phyloP scores from a whole-genome alignment of 2,113 vertebrate genomes.

The Gallinago media region DNA sequence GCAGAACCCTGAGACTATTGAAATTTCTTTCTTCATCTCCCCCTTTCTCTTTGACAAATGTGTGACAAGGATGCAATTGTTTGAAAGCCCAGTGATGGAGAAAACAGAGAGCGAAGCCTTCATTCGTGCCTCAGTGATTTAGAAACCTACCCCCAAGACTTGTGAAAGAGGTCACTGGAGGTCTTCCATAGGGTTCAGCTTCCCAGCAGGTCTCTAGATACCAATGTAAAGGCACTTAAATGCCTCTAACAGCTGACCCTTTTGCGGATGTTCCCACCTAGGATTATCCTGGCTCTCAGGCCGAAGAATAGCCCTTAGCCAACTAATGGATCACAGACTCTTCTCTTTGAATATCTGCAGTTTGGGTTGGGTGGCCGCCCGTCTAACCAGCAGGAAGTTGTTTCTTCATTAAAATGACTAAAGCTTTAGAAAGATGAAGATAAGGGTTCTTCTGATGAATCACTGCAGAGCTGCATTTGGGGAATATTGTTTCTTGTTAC shows the following conservation, averaged over 20 bases:
- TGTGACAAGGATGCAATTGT: slow-evolving; percentile 63
- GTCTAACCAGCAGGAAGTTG: slow-evolving; percentile 34
- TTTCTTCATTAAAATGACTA: slow-evolving; percentile 40
- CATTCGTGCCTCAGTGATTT: slow-evolving; percentile 48
- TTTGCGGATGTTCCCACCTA: slow-evolving; percentile 46
- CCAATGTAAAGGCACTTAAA: slow-evolving; percentile 37
- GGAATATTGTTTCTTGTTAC: background rate
- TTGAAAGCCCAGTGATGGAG: slow-evolving; percentile 8
- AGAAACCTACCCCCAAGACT: slow-evolving; percentile 36
- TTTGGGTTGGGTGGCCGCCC: background rate
- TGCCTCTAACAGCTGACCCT: slow-evolving; percentile 45
- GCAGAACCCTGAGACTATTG: slow-evolving; percentile 55
- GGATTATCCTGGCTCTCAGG: slow-evolving; percentile 1
- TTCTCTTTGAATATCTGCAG: slow-evolving; percentile 1
- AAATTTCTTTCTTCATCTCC: slow-evolving; percentile 56
- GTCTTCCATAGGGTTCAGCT: slow-evolving; percentile 45
- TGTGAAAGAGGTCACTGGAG: slow-evolving; percentile 47
- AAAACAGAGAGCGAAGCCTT: slow-evolving; percentile 30
- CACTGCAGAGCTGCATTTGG: background rate
- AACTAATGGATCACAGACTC: background rate
- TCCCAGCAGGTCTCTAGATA: slow-evolving; percentile 40
- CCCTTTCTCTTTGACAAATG: slow-evolving; percentile 56
- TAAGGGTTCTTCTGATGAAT: slow-evolving; percentile 32
- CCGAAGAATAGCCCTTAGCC: slow-evolving; percentile 19
- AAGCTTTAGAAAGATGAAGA: slow-evolving; percentile 11